Percentiles rank a stretch among this genome's conserved stretches.
Conservation (phyloP, 2,888 invertebrate species). For the Melieria picta region DNA sequence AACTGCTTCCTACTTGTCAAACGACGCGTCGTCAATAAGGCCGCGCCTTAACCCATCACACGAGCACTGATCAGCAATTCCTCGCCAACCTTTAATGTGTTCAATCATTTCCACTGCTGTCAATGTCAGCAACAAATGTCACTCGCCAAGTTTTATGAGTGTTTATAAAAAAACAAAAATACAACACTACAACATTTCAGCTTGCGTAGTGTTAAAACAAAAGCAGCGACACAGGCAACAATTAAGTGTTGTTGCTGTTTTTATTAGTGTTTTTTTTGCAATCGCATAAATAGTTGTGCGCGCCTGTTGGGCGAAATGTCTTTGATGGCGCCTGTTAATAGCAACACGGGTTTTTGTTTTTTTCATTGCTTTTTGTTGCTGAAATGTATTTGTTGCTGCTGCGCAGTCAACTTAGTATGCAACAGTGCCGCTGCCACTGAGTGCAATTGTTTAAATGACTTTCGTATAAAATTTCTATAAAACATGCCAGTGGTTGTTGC, state of each 20-base stretch:
- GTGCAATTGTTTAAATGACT: conserved; percentile 42
- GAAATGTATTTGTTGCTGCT: conserved; percentile 7
- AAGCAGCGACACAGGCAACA: conserved; percentile 24
- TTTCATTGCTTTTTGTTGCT: conserved; percentile 1
- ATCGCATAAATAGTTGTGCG: conserved; percentile 26
- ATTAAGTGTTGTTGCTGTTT: conserved; percentile 18
- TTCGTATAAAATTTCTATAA: conserved; percentile 36
- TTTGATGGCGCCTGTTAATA: conserved; percentile 34
- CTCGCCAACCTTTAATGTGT: conserved; percentile 47
- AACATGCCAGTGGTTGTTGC: conserved; percentile 8
- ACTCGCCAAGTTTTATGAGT: conserved; percentile 15
- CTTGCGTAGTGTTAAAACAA: conserved; percentile 16
- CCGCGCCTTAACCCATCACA: conserved; percentile 33
- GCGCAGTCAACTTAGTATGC: conserved; percentile 51
- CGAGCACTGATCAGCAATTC: conserved; percentile 49
- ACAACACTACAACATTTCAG: conserved; percentile 10
- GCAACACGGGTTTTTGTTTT: not conserved
- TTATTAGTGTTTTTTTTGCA: conserved; percentile 19
- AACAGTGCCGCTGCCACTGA: conserved; percentile 45
- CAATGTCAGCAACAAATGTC: conserved; percentile 54
- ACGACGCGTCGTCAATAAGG: conserved; percentile 3
- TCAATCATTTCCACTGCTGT: conserved; percentile 54
- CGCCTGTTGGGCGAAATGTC: conserved; percentile 20
- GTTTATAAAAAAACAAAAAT: not conserved
- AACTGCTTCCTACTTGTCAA: conserved; percentile 36